These are phyloP conservation scores for Fragum fragum DNA, from an alignment of 2,888 invertebrate species.

Conservation along the genomic window DNA sequence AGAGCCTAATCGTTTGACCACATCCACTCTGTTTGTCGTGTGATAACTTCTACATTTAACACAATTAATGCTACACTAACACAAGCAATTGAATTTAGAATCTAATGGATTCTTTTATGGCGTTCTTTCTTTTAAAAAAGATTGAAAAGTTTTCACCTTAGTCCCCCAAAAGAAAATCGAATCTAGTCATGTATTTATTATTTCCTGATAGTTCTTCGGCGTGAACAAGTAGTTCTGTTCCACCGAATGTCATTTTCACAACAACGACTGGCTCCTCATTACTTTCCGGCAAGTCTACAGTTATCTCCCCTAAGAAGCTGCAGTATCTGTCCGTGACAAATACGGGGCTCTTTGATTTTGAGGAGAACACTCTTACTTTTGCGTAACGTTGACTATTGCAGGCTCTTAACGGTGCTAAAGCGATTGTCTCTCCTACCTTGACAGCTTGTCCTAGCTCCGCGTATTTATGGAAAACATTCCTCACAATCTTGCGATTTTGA, in stretches of 20 bases:
- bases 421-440: slow-evolving; percentile 46
- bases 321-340: slow-evolving; percentile 56
- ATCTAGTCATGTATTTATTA: slow-evolving; percentile 40
- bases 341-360: slow-evolving; percentile 39
- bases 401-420: slow-evolving; percentile 40
- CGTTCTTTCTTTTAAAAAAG: no score
- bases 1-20: no score
- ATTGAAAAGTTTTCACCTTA: no score
- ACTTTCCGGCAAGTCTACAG: slow-evolving; percentile 40
- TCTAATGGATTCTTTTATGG: no score
- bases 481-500: slow-evolving; percentile 33
- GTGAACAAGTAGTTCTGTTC: slow-evolving; percentile 53
- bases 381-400: slow-evolving; percentile 30
- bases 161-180: slow-evolving; percentile 43
- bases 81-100: no score
- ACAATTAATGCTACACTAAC: no score
- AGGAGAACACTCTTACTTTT: slow-evolving; percentile 51
- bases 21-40: no score
- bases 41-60: no score
- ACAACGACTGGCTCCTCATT: slow-evolving; percentile 24
- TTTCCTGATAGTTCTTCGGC: slow-evolving; percentile 38
- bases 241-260: slow-evolving; percentile 57
- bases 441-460: slow-evolving; percentile 51
- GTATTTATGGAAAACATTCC: slow-evolving; percentile 60
- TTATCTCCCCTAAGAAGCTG: slow-evolving; percentile 49